Percentiles rank a stretch among this genome's conserved stretches.
These are phyloP conservation scores for Drosophila differens DNA, from an alignment of 2,888 invertebrate species.

Conservation along the genomic window DNA sequence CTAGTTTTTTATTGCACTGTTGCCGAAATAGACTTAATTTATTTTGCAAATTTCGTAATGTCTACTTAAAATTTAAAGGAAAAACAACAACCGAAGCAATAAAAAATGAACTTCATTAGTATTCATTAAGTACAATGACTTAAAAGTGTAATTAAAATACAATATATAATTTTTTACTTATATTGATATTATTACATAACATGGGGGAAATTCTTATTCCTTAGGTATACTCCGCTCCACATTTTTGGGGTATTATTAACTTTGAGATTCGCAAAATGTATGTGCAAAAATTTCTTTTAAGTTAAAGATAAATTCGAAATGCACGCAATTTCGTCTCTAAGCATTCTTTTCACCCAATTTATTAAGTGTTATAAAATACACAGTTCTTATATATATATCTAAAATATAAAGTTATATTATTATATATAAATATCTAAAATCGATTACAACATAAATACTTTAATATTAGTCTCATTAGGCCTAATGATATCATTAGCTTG, in stretches of 20 bases:
- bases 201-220: not conserved
- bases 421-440: not conserved
- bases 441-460: not conserved
- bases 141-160: not conserved
- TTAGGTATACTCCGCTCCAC: not conserved
- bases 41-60: not conserved
- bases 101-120: not conserved
- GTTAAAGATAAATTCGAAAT: not conserved
- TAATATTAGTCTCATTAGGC: not conserved
- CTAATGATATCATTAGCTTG: conserved; percentile 25
- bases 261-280: not conserved
- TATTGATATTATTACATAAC: not conserved
- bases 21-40: not conserved
- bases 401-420: not conserved
- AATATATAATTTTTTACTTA: not conserved
- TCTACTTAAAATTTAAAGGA: not conserved
- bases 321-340: no score
- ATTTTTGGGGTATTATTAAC: not conserved
- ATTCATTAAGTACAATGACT: not conserved
- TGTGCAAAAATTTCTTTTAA: not conserved
- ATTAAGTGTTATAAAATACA: not conserved
- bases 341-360: no score
- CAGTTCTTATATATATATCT: not conserved
- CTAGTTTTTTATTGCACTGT: not conserved
- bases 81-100: not conserved